These are phyloP conservation scores for Hofmannophila pseudospretella DNA, from an alignment of 2,888 invertebrate species.

Conservation along the genomic window DNA sequence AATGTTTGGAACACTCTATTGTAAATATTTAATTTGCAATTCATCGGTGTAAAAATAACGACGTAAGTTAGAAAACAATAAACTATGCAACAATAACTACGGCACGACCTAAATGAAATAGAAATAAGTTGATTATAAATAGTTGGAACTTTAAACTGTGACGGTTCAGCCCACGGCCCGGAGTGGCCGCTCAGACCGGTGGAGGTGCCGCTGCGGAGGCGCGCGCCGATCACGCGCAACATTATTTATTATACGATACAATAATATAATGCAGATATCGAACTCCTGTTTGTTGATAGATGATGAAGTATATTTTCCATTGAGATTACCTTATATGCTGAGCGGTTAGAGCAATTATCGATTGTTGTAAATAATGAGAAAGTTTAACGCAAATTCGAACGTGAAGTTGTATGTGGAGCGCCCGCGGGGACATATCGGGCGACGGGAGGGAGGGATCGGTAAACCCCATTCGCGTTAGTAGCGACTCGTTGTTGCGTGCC, in stretches of 20 bases:
- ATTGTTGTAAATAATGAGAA: conserved; percentile 50
- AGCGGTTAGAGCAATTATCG: conserved; percentile 38
- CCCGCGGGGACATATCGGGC: conserved; percentile 6
- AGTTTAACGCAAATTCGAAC: conserved; percentile 21
- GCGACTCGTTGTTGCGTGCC: conserved; percentile 30
- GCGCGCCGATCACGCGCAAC: no score
- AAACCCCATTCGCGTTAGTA: conserved; percentile 58
- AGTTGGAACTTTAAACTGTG: not conserved
- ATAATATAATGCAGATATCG: conserved; percentile 5
- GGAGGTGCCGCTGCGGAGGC: no score
- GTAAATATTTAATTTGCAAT: no score
- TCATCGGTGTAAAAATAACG: no score
- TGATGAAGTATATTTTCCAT: conserved; percentile 29
- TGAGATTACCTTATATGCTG: conserved; percentile 21
- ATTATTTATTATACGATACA: no score
- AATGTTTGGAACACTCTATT: no score
- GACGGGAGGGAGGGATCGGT: conserved; percentile 24
- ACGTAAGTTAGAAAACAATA: no score
- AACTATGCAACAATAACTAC: no score
- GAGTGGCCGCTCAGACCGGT: no score
- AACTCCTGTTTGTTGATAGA: conserved; percentile 22
- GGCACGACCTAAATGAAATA: not conserved
- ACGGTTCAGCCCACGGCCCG: no score
- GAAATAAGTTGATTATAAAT: not conserved
- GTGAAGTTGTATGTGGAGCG: conserved; percentile 12